phyloP scores from a whole-genome alignment of 2,888 invertebrate species.

The Campoplex nolae region DNA sequence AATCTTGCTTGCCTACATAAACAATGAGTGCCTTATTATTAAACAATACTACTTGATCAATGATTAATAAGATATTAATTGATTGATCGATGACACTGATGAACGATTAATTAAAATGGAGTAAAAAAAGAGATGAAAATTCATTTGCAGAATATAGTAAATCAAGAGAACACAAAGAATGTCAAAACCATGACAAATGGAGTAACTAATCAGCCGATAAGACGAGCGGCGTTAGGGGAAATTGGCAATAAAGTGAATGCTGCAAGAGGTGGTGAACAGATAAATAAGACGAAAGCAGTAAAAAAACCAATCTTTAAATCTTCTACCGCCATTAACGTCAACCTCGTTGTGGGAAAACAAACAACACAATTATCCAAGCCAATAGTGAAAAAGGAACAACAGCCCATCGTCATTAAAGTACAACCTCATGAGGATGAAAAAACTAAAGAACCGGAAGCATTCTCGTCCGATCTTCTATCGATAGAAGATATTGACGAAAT shows the following conservation, averaged over 20 bases:
- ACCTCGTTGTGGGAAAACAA: conserved; percentile 73
- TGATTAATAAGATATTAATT: neutral
- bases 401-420: conserved; percentile 45
- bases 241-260: conserved; percentile 85
- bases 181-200: conserved; percentile 72
- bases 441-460: conserved; percentile 73
- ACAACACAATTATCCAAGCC: conserved; percentile 74
- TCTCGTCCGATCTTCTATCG: conserved; percentile 78
- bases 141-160: conserved; percentile 76
- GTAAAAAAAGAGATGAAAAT: neutral
- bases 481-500: conserved; percentile 91
- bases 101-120: neutral
- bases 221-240: conserved; percentile 85
- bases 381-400: conserved; percentile 69
- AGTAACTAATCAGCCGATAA: conserved; percentile 71
- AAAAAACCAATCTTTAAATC: conserved; percentile 31
- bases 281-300: conserved; percentile 32
- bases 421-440: conserved; percentile 16
- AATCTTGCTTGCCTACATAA: neutral
- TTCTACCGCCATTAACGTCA: conserved; percentile 2
- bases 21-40: neutral
- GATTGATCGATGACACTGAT: neutral
- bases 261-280: conserved; percentile 81
- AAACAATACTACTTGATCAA: neutral
- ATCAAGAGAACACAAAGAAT: conserved; percentile 81